Percentiles rank a stretch among this genome's conserved stretches.
These are phyloP conservation scores for Heteromormyrus szaboi DNA, from an alignment of 2,797 vertebrate species.

Conservation along the genomic window DNA sequence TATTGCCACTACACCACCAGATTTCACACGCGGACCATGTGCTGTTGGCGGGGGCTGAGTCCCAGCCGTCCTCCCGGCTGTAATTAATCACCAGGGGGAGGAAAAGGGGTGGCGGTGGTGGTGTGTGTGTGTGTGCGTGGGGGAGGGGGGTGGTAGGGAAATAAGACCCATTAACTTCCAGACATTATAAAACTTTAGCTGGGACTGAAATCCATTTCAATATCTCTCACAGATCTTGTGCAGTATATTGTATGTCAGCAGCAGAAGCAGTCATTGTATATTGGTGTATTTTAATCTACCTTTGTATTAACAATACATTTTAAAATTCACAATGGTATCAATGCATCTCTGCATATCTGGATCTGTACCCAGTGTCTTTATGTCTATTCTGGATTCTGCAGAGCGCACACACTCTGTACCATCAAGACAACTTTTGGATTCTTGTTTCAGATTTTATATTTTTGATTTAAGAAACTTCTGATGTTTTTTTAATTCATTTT, in stretches of 20 bases:
- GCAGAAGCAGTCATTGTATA: background rate
- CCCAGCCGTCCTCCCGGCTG: background rate
- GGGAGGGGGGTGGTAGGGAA: background rate
- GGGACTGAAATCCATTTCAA: background rate
- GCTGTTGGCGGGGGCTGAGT: constrained; percentile 26
- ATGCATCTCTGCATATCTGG: background rate
- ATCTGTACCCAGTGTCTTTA: background rate
- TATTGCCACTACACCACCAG: constrained; percentile 45
- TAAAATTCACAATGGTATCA: background rate
- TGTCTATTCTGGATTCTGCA: background rate
- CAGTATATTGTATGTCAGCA: background rate
- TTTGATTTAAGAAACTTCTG: background rate
- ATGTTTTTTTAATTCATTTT: background rate
- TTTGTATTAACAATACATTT: background rate
- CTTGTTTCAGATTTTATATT: background rate
- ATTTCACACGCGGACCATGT: constrained; percentile 38
- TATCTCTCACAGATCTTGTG: background rate
- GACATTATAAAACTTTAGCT: background rate
- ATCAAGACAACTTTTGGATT: background rate
- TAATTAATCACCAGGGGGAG: background rate
- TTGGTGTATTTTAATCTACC: background rate
- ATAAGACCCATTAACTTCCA: background rate
- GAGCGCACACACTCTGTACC: background rate
- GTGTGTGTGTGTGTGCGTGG: background rate
- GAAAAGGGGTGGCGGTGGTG: background rate